Evolutionary conservation across 2,113 vertebrate genomes (phyloP), one percentile per base, ranked within the genome.

Genomic region (Bucco capensis): DNA sequence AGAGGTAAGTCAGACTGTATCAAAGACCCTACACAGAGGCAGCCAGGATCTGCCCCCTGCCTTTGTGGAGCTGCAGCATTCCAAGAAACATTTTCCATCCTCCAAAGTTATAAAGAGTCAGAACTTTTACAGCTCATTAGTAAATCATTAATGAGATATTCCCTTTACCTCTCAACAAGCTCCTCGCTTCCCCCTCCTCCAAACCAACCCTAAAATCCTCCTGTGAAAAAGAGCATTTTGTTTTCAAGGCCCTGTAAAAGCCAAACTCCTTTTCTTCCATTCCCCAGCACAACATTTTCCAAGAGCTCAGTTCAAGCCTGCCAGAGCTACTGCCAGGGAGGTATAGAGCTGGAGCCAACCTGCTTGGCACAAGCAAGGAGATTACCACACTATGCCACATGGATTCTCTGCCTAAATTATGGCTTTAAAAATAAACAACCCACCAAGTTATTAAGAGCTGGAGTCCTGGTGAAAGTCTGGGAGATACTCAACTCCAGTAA

Each of bases 1-100:
- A 97, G 94, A 96, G 93, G 71, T 96, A 96, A 95, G 86, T 89
- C 94, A 95, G 94, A 92, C 72, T 60, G 54, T 93, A 94, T 97
- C 96, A 97, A 97, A 97, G 96, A 95, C 76, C 89, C 94, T 96
- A 96, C 94, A 95, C 88, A 97, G 96, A 97, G 89, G 85, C 91
- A 93, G 94, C 76, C 86, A 94, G 87, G 86, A 89, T 83, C 95
- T 66, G 88, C 87, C 88, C 95, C 95, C 93, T 94, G 95, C 93
- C 85, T 97, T 95, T 92, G 95, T 89, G 84, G 84, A 79, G 77
- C 72, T 76, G 81, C 44, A 80, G 67, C 94, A 93, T 96, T 96
- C 95, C 91, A 91, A 93, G 92, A 88, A 97, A 97, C 95, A 79
- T 95, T 84, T 89, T 97, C 91, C 83, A 91, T 37, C 92, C 65